These are phyloP conservation scores for Karalla daura DNA, from an alignment of 2,797 vertebrate genomes.

Conservation along the genomic window DNA sequence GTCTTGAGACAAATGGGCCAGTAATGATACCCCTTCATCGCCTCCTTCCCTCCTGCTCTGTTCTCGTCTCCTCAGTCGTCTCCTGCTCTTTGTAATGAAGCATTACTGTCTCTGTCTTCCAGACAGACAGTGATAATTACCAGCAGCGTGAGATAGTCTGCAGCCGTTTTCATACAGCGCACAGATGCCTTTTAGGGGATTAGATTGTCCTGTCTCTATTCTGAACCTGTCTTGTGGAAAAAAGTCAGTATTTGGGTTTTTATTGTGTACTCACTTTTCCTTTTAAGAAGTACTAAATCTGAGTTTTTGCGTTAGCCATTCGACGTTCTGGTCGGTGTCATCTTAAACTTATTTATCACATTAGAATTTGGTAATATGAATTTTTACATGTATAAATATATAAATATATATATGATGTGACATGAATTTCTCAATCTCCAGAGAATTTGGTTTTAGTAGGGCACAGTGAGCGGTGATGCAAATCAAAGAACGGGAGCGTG, in stretches of 20 bases:
- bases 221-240: constrained; percentile 52
- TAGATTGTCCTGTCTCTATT: constrained; percentile 64
- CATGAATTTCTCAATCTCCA: background rate
- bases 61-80: constrained; percentile 45
- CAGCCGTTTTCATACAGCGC: constrained; percentile 74
- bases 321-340: constrained; percentile 7
- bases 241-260: constrained; percentile 31
- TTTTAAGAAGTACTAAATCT: too few relatives aligned
- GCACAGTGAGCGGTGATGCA: background rate
- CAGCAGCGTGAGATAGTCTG: constrained; percentile 66
- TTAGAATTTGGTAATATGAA: background rate
- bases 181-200: constrained; percentile 83
- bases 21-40: constrained; percentile 57
- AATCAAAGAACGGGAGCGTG: background rate
- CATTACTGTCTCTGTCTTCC: constrained; percentile 70
- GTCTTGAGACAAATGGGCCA: constrained; percentile 51
- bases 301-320: constrained; percentile 46
- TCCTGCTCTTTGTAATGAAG: constrained; percentile 73
- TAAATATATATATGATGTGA: background rate
- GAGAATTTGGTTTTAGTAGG: background rate
- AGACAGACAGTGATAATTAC: constrained; percentile 82
- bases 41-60: constrained; percentile 37
- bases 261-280: too few relatives aligned
- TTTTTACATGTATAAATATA: too few relatives aligned
- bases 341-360: background rate